Percentiles rank a stretch among this genome's conserved stretches.
Conservation (phyloP, 2,797 vertebrate genomes). For the Macroramphosus scolopax region DNA sequence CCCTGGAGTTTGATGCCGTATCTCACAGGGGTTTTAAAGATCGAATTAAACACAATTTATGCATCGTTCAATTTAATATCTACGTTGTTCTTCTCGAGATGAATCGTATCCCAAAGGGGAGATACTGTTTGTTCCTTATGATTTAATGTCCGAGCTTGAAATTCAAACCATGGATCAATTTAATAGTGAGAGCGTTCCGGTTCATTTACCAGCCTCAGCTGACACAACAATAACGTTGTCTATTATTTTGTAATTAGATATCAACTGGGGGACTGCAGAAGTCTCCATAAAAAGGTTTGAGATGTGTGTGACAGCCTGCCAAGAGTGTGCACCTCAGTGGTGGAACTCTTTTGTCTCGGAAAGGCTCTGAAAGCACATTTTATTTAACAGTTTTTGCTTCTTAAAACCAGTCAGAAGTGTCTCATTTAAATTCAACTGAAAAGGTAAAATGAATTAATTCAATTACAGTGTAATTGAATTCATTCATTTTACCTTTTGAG, state of each 20-base stretch:
- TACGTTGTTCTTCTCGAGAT: not conserved
- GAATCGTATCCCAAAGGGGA: constrained; percentile 5
- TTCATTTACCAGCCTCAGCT: constrained; percentile 20
- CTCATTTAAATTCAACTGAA: too few relatives aligned
- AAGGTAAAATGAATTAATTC: too few relatives aligned
- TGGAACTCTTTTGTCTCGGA: too few relatives aligned
- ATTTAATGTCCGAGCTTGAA: constrained; percentile 13
- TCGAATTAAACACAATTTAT: constrained; percentile 7
- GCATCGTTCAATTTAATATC: constrained; percentile 3
- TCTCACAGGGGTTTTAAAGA: too few relatives aligned
- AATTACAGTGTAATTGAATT: too few relatives aligned
- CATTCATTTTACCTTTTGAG: too few relatives aligned
- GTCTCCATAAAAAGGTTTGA: constrained; percentile 28
- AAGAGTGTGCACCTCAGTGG: constrained; percentile 26
- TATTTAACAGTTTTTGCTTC: too few relatives aligned
- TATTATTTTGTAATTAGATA: constrained; percentile 35
- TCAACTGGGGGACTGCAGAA: constrained; percentile 11
- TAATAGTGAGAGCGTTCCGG: constrained; percentile 17
- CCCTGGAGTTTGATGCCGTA: not conserved
- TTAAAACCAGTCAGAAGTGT: too few relatives aligned
- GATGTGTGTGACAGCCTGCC: constrained; percentile 31
- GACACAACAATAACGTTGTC: constrained; percentile 16
- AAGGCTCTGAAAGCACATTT: constrained; percentile 10
- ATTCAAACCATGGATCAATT: constrained; percentile 19
- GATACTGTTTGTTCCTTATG: constrained; percentile 12